Percentiles rank a stretch among this genome's conserved stretches.
phyloP scores from a whole-genome alignment of 2,797 vertebrate species.

The Mormyrus proboscirostris region DNA sequence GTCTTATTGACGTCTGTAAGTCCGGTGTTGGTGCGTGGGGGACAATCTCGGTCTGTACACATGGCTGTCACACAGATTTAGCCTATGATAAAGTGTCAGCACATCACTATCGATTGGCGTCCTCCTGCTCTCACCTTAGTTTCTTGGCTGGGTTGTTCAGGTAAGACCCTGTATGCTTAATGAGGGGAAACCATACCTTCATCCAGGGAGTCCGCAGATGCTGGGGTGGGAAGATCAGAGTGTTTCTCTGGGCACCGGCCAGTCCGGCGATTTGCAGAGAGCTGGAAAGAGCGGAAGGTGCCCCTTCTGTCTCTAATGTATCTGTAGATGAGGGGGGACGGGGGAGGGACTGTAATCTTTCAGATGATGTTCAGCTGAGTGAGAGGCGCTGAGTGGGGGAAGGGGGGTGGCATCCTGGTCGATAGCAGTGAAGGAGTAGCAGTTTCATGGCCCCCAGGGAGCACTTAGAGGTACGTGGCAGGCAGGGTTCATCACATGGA shows the following conservation, averaged over 20 bases:
- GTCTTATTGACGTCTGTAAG: neutral
- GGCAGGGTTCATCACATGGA: neutral
- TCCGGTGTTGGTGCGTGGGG: neutral
- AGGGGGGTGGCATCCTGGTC: neutral
- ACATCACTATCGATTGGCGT: neutral
- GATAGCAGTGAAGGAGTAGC: neutral
- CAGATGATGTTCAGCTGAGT: neutral
- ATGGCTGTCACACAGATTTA: neutral
- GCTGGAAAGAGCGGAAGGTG: neutral
- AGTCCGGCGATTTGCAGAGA: neutral
- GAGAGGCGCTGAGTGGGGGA: neutral
- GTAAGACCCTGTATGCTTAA: neutral
- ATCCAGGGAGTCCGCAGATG: neutral
- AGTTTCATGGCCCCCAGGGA: neutral
- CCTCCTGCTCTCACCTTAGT: neutral
- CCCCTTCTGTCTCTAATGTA: neutral
- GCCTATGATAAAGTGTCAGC: neutral
- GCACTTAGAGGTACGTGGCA: neutral
- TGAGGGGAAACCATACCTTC: neutral
- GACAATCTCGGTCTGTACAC: neutral
- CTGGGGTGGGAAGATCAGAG: neutral
- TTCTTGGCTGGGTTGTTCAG: neutral
- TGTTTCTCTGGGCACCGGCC: neutral
- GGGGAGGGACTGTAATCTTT: neutral
- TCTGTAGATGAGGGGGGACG: neutral